Evolutionary conservation across 2,888 invertebrate species (phyloP).

Genomic region (Euzophera pinguis): DNA sequence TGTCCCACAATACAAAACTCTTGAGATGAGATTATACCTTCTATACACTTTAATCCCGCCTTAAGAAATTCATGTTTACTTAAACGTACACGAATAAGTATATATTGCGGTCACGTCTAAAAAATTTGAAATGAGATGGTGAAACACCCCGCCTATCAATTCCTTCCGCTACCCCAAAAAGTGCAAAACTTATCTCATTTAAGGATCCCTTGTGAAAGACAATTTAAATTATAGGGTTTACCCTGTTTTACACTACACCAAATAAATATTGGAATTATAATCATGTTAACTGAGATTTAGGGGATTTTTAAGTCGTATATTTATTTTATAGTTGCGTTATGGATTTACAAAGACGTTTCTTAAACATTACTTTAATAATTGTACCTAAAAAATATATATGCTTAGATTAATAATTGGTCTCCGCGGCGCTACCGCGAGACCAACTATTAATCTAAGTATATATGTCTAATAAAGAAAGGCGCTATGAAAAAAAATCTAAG

Average conservation of each 20-base stretch:
- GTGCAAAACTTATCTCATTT: constrained; percentile 6
- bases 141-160: constrained; percentile 3
- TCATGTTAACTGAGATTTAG: background rate
- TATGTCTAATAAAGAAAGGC: too few relatives aligned
- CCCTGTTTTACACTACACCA: background rate
- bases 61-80: background rate
- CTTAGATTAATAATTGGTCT: too few relatives aligned
- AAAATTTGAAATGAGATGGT: background rate
- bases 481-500: too few relatives aligned
- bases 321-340: background rate
- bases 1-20: too few relatives aligned
- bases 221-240: background rate
- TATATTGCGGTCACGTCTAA: background rate
- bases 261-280: background rate
- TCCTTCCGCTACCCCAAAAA: background rate
- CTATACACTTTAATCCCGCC: too few relatives aligned
- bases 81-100: background rate
- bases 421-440: too few relatives aligned
- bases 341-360: too few relatives aligned
- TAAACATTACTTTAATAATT: too few relatives aligned
- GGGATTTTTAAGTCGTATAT: background rate
- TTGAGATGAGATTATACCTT: too few relatives aligned
- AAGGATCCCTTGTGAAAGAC: background rate
- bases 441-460: too few relatives aligned
- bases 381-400: too few relatives aligned